Conservation (phyloP, 1,140 invertebrate genomes). For the Drosophila yakuba region DNA sequence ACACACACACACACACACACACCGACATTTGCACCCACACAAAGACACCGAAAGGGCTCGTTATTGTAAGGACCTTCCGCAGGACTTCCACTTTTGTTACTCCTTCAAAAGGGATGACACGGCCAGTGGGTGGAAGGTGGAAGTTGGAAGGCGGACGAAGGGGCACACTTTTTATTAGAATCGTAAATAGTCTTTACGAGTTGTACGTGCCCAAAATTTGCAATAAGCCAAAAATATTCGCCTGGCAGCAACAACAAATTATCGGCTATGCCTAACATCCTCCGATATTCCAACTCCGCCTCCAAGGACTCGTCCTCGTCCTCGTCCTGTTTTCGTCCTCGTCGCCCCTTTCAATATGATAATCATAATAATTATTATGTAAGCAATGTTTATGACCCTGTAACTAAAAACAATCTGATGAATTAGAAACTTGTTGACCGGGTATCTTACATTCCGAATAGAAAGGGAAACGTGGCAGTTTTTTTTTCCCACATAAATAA, state of each 20-base stretch:
- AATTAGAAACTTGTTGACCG: constrained; percentile 35
- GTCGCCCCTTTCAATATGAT: constrained; percentile 60
- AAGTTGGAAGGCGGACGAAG: constrained; percentile 5
- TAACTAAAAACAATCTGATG: constrained; percentile 49
- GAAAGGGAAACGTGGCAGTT: not conserved
- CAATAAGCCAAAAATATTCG: constrained; percentile 75
- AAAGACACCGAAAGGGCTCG: constrained; percentile 19
- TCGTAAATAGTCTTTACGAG: constrained; percentile 83
- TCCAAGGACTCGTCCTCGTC: not conserved
- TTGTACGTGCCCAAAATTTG: constrained; percentile 81
- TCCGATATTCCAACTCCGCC: not conserved
- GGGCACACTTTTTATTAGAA: constrained; percentile 80
- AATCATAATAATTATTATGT: constrained; percentile 69
- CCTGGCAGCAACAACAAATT: constrained; percentile 67
- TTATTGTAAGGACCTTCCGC: constrained; percentile 44
- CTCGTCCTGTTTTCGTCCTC: not conserved
- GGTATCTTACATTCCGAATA: not conserved
- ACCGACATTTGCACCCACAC: not conserved
- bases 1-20: constrained; percentile 20
- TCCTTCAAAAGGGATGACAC: constrained; percentile 49
- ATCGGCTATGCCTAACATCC: constrained; percentile 49
- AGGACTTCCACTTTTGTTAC: constrained; percentile 47
- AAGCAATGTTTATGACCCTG: constrained; percentile 60
- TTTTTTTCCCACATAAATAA: not conserved
- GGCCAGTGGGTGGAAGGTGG: constrained; percentile 1